Conservation (phyloP, 92 coral and sea anemone species). For the Heteractis magnifica region DNA sequence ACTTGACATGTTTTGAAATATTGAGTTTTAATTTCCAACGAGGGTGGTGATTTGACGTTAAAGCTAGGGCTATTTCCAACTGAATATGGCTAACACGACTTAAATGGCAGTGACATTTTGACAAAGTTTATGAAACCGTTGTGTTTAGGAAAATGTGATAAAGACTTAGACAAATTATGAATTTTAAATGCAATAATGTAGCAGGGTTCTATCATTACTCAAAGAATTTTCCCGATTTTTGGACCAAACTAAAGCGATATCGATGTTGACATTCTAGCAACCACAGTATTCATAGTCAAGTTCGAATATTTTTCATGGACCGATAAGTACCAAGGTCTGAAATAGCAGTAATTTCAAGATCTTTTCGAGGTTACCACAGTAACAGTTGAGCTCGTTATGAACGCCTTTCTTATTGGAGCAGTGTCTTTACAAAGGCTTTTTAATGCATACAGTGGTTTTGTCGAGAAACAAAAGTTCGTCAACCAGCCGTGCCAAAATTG, state of each 20-base stretch:
- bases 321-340: slow-evolving; percentile 22
- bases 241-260: neutral
- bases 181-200: slow-evolving; percentile 13
- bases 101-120: neutral
- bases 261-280: neutral
- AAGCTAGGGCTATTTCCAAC: neutral
- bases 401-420: slow-evolving; percentile 34
- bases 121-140: slow-evolving; percentile 4
- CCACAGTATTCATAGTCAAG: neutral
- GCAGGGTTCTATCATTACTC: neutral
- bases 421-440: slow-evolving; percentile 13
- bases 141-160: slow-evolving; percentile 2
- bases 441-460: slow-evolving; percentile 43
- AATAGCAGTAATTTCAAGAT: slow-evolving; percentile 40
- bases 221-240: neutral
- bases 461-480: slow-evolving; percentile 27
- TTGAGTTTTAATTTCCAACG: neutral
- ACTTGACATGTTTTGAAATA: slow-evolving; percentile 7
- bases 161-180: slow-evolving; percentile 16
- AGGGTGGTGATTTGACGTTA: neutral
- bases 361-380: slow-evolving; percentile 62
- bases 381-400: slow-evolving; percentile 49
- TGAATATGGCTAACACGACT: slow-evolving; percentile 1
- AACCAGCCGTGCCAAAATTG: slow-evolving; percentile 46
- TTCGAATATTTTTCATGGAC: slow-evolving; percentile 10